Percentiles rank a stretch among this genome's conserved stretches.
Evolutionary conservation across 2,888 invertebrate species (phyloP).

Genomic region (Macrostomum cliftonense): DNA sequence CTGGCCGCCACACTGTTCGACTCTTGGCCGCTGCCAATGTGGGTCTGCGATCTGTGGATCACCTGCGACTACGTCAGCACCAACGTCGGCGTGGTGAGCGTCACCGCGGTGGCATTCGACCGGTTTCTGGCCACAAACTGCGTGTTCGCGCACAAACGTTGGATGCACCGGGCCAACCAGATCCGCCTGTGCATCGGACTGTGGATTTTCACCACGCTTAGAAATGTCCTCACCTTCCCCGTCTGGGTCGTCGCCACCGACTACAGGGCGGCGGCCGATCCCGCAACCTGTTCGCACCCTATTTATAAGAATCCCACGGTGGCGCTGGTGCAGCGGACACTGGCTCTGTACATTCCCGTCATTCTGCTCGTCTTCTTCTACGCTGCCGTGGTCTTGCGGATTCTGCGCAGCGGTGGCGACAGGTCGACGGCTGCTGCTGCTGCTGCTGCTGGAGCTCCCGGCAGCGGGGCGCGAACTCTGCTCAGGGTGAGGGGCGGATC

Average conservation of each 20-base stretch:
- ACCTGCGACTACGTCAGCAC: constrained; percentile 7
- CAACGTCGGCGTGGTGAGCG: constrained; percentile 7
- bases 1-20: constrained; percentile 1
- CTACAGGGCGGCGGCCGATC: neutral
- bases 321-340: constrained; percentile 4
- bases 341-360: constrained; percentile 8
- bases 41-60: constrained; percentile 9
- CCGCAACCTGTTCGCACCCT: constrained; percentile 2
- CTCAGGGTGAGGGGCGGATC: no score
- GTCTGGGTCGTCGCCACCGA: constrained; percentile 5
- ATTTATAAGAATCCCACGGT: constrained; percentile 5
- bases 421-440: no score
- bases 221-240: constrained; percentile 7
- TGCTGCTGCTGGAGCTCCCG: no score
- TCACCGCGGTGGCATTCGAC: constrained; percentile 7
- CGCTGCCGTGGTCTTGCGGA: constrained; percentile 3
- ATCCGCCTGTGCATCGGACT: constrained; percentile 1
- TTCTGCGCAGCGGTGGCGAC: neutral
- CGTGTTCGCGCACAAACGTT: constrained; percentile 8
- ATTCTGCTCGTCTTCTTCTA: constrained; percentile 6
- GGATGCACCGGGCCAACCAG: constrained; percentile 8
- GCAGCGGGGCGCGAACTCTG: no score
- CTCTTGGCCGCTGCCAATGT: constrained; percentile 7
- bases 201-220: constrained; percentile 6
- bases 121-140: constrained; percentile 7